Percentiles rank a stretch among this genome's conserved stretches.
Evolutionary conservation across 1,140 invertebrate genomes (phyloP).

Genomic region (Caenorhabditis briggsae): DNA sequence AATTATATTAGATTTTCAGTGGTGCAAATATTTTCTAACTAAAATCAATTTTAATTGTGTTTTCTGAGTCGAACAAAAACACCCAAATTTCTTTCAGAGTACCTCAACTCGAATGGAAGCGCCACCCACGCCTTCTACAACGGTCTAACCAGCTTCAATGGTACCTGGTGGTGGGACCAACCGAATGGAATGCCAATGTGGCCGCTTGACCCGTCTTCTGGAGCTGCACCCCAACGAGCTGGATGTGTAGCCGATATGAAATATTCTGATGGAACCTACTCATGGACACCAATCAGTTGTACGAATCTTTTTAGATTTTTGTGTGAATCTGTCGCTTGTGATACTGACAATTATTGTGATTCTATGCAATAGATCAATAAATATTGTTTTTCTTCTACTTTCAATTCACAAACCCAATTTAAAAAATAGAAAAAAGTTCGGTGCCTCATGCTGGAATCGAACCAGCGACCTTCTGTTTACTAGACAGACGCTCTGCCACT

Average conservation of each 20-base stretch:
- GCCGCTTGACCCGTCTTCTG: neutral
- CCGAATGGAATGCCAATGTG: slow-evolving; percentile 7
- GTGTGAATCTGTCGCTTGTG: slow-evolving; percentile 13
- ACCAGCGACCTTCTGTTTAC: slow-evolving; percentile 73
- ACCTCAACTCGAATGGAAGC: slow-evolving; percentile 37
- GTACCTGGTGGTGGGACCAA: slow-evolving; percentile 40
- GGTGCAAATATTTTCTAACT: too few relatives aligned
- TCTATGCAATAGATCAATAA: neutral
- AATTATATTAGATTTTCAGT: too few relatives aligned
- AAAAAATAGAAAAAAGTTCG: slow-evolving; percentile 9
- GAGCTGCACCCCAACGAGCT: neutral
- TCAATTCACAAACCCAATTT: too few relatives aligned
- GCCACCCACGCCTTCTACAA: slow-evolving; percentile 7
- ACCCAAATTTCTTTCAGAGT: neutral
- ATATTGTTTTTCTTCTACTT: too few relatives aligned
- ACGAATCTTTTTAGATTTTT: slow-evolving; percentile 2
- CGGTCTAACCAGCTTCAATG: slow-evolving; percentile 12
- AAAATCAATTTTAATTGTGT: too few relatives aligned
- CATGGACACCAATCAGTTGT: slow-evolving; percentile 41
- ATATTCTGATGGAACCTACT: slow-evolving; percentile 9
- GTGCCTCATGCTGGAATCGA: slow-evolving; percentile 71
- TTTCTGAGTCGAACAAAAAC: neutral
- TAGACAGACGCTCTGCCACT: slow-evolving; percentile 71
- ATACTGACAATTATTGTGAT: slow-evolving; percentile 48
- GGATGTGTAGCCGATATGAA: slow-evolving; percentile 42